Percentiles rank a stretch among this genome's conserved stretches.
Conservation (phyloP, 2,797 vertebrate genomes). For the Masticophis lateralis region DNA sequence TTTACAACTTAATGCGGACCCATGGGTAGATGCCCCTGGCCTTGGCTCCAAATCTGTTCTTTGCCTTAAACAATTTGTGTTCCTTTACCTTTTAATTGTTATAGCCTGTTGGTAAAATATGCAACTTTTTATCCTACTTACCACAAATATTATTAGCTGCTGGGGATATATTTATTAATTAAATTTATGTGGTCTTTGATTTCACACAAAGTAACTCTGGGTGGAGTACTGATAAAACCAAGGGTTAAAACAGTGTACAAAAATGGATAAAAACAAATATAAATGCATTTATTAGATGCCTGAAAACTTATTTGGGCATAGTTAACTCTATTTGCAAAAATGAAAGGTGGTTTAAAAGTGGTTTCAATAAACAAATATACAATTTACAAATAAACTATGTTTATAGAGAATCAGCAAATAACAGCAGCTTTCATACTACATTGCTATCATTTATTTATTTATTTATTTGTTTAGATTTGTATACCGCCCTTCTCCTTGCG, state of each 20-base stretch:
- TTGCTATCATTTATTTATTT: no score
- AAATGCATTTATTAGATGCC: background rate
- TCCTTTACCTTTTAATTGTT: background rate
- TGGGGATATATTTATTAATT: background rate
- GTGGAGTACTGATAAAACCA: background rate
- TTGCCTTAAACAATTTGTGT: background rate
- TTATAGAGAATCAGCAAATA: background rate
- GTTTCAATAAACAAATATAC: background rate
- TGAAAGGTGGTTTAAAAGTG: background rate
- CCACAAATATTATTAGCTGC: background rate
- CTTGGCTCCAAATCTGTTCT: background rate
- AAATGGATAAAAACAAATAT: background rate
- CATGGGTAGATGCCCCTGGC: background rate
- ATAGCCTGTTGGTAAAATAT: background rate
- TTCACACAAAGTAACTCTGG: background rate
- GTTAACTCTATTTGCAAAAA: background rate
- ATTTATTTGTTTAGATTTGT: no score
- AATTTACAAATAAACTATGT: background rate
- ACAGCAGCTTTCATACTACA: background rate
- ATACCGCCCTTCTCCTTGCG: no score
- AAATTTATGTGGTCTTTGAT: background rate
- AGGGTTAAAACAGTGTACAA: background rate
- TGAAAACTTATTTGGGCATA: background rate
- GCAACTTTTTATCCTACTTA: background rate
- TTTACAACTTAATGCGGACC: background rate